A percentile compares a stretch with the other conserved stretches of the same genome.
phyloP scores from a whole-genome alignment of 2,113 vertebrate genomes.

The Eretmochelys imbricata region DNA sequence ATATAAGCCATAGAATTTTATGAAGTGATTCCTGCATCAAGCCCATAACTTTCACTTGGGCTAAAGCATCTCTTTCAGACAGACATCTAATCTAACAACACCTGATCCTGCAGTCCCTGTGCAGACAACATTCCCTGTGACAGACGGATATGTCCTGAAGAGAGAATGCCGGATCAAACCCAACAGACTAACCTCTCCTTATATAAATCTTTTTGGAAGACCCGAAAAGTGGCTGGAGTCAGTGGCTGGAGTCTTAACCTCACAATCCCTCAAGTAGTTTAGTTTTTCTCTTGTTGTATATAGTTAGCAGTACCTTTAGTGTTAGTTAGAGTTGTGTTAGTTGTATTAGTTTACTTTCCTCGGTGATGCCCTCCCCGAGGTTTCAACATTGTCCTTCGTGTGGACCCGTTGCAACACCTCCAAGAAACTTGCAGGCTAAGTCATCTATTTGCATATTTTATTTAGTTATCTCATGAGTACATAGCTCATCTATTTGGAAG shows the following conservation, averaged over 20 bases:
- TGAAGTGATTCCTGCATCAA: neutral
- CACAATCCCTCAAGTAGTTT: too few relatives aligned
- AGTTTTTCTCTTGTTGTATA: too few relatives aligned
- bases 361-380: too few relatives aligned
- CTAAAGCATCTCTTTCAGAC: neutral
- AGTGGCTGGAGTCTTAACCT: too few relatives aligned
- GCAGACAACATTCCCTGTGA: slow-evolving; percentile 6
- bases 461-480: rapidly evolving
- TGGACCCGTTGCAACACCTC: neutral
- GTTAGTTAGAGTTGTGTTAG: too few relatives aligned
- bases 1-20: rapidly evolving
- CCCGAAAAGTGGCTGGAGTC: neutral
- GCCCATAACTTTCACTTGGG: rapidly evolving
- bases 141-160: neutral
- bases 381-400: too few relatives aligned
- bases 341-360: too few relatives aligned
- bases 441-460: rapidly evolving
- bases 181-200: rapidly evolving
- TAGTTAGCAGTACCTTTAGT: too few relatives aligned
- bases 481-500: neutral
- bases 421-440: neutral
- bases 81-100: rapidly evolving
- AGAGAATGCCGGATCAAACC: neutral
- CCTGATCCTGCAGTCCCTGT: neutral
- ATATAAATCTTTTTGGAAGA: neutral